Percentiles rank a stretch among this genome's conserved stretches.
Evolutionary conservation across 1,140 invertebrate species (phyloP).

Genomic region (Magallana angulata): DNA sequence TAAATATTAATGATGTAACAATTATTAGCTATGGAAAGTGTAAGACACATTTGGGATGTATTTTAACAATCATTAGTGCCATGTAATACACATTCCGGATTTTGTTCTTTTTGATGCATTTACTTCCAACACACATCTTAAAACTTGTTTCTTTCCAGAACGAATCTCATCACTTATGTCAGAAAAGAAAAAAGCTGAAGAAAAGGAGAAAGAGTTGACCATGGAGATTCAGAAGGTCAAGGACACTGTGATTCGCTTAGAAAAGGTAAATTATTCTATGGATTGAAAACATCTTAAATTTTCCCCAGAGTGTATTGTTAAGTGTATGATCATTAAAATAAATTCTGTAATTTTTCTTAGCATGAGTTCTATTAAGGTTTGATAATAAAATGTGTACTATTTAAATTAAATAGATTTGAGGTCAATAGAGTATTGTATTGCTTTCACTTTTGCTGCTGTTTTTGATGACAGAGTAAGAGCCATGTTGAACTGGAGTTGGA

Average conservation of each 20-base stretch:
- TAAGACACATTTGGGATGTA: too few relatives aligned
- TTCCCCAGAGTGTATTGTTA: background rate
- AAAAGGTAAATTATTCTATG: slow-evolving; percentile 84
- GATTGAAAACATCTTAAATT: background rate
- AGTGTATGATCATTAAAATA: background rate
- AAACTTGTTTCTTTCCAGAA: slow-evolving; percentile 66
- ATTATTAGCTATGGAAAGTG: too few relatives aligned
- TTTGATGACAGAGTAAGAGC: slow-evolving; percentile 83
- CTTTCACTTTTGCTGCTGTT: background rate
- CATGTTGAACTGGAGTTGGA: slow-evolving; percentile 92
- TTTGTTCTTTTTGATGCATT: too few relatives aligned
- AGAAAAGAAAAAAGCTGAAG: slow-evolving; percentile 87
- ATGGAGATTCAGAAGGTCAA: slow-evolving; percentile 84
- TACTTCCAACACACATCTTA: too few relatives aligned
- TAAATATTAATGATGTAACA: too few relatives aligned
- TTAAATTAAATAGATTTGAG: too few relatives aligned
- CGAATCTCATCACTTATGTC: slow-evolving; percentile 83
- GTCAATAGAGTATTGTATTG: too few relatives aligned
- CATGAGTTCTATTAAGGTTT: too few relatives aligned
- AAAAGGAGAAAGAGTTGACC: slow-evolving; percentile 86
- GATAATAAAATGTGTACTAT: too few relatives aligned
- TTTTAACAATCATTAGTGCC: too few relatives aligned
- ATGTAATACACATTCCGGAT: too few relatives aligned
- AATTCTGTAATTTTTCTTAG: too few relatives aligned
- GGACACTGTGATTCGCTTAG: slow-evolving; percentile 89